phyloP scores from a whole-genome alignment of 2,888 invertebrate genomes.

The Ctena decussata region DNA sequence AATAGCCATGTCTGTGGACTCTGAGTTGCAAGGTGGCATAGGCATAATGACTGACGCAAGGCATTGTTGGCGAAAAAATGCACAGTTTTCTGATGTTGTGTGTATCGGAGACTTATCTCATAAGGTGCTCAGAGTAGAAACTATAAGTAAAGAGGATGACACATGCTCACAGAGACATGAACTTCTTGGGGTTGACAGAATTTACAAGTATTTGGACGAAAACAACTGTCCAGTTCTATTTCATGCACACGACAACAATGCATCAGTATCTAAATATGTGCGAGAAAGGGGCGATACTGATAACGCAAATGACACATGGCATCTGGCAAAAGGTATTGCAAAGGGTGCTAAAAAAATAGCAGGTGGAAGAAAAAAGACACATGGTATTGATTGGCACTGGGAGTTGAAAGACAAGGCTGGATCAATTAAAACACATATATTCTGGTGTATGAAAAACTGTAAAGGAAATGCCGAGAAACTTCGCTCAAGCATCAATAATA shows the following conservation, averaged over 20 bases:
- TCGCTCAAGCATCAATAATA: constrained; percentile 20
- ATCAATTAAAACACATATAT: constrained; percentile 22
- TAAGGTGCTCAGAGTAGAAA: constrained; percentile 28
- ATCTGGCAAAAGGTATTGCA: constrained; percentile 38
- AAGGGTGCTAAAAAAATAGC: not conserved
- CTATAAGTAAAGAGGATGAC: constrained; percentile 25
- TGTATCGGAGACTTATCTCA: not conserved
- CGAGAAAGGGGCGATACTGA: not conserved
- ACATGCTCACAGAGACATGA: constrained; percentile 12
- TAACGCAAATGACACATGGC: constrained; percentile 59
- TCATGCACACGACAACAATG: constrained; percentile 49
- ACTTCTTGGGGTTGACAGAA: not conserved
- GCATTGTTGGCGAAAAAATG: constrained; percentile 38
- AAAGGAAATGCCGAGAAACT: constrained; percentile 24
- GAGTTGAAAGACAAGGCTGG: constrained; percentile 5
- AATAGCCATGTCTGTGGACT: constrained; percentile 17
- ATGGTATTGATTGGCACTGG: constrained; percentile 2
- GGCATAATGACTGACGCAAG: constrained; percentile 36
- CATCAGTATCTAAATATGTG: constrained; percentile 30
- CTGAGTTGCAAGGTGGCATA: not conserved
- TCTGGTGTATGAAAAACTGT: constrained; percentile 42
- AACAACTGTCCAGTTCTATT: constrained; percentile 17
- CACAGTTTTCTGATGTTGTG: constrained; percentile 36
- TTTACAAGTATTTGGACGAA: constrained; percentile 18
- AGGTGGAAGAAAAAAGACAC: not conserved